These are phyloP conservation scores for Apodemus agrarius DNA, from an alignment of 2,797 vertebrate species.

Conservation along the genomic window DNA sequence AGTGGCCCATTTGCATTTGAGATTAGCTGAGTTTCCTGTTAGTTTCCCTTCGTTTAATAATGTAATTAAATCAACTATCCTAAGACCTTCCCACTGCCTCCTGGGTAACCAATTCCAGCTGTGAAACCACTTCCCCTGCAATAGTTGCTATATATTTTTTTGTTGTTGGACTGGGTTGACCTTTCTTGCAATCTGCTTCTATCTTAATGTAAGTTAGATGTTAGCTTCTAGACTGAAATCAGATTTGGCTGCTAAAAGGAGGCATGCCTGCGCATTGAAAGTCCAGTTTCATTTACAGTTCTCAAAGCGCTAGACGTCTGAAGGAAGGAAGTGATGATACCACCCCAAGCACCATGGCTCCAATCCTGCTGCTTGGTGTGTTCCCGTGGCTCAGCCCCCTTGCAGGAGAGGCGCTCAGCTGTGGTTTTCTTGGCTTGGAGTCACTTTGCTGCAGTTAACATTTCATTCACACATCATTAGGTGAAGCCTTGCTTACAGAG, in stretches of 20 bases:
- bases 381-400: slow-evolving; percentile 80
- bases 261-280: slow-evolving; percentile 65
- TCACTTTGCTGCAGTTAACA: slow-evolving; percentile 85
- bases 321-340: slow-evolving; percentile 60
- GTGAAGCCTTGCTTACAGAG: slow-evolving; percentile 81
- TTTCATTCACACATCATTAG: slow-evolving; percentile 88
- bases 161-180: slow-evolving; percentile 52
- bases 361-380: slow-evolving; percentile 53
- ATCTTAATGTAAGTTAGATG: slow-evolving; percentile 61
- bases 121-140: slow-evolving; percentile 59
- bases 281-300: slow-evolving; percentile 35
- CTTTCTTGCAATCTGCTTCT: slow-evolving; percentile 58
- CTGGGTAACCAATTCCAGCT: slow-evolving; percentile 74
- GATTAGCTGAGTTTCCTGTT: slow-evolving; percentile 56
- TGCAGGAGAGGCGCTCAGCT: slow-evolving; percentile 73
- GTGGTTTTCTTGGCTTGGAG: slow-evolving; percentile 82
- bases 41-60: slow-evolving; percentile 63
- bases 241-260: slow-evolving; percentile 56
- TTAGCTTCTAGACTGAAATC: slow-evolving; percentile 72
- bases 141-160: slow-evolving; percentile 63
- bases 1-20: slow-evolving; percentile 41
- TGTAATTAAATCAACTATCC: slow-evolving; percentile 70
- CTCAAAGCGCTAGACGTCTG: slow-evolving; percentile 64
- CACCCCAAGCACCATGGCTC: slow-evolving; percentile 64
- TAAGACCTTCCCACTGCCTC: slow-evolving; percentile 73